Conservation (phyloP, 1,140 invertebrate genomes). For the Bombus ignitus region DNA sequence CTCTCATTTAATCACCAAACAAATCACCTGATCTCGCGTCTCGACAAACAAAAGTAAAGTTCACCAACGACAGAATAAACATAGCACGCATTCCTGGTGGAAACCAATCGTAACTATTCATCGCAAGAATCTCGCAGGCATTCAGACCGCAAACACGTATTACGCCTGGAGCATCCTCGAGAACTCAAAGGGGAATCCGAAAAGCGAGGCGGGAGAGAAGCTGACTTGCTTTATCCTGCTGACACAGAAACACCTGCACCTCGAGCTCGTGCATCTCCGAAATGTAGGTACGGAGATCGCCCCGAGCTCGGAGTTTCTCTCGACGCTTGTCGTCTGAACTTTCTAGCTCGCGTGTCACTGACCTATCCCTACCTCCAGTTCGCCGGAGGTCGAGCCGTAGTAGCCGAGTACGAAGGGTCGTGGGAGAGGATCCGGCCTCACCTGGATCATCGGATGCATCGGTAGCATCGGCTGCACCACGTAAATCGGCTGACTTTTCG, state of each 20-base stretch:
- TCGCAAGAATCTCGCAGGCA: slow-evolving; percentile 1
- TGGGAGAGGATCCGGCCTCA: slow-evolving; percentile 57
- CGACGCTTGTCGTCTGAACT: slow-evolving; percentile 65
- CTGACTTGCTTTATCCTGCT: not conserved
- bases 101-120: not conserved
- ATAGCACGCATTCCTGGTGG: not conserved
- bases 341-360: slow-evolving; percentile 74
- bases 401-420: not conserved
- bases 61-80: not conserved
- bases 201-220: not conserved
- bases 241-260: slow-evolving; percentile 35
- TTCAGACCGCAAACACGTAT: not conserved
- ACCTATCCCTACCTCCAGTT: slow-evolving; percentile 61
- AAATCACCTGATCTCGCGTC: not conserved
- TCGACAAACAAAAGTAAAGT: not conserved
- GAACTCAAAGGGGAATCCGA: slow-evolving; percentile 7
- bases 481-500: slow-evolving; percentile 77
- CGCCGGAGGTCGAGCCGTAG: not conserved
- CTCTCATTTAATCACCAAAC: not conserved
- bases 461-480: slow-evolving; percentile 78
- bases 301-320: slow-evolving; percentile 60
- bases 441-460: slow-evolving; percentile 79
- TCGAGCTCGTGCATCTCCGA: slow-evolving; percentile 32
- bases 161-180: not conserved
- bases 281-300: slow-evolving; percentile 54